Base-by-base conservation (phyloP, 2,888 invertebrate genomes). In the Penaeus monodon region DNA sequence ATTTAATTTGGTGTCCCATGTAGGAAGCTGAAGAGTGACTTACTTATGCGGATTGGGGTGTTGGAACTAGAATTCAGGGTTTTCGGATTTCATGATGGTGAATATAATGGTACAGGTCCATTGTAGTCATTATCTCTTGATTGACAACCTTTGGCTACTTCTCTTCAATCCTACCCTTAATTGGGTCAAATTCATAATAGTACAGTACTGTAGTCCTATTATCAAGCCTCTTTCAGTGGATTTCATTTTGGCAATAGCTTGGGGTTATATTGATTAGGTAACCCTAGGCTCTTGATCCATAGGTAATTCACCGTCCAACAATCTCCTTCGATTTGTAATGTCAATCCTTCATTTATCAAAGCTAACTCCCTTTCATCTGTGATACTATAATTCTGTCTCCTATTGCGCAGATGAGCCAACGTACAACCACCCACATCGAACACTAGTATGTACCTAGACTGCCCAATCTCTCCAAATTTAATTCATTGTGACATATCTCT, bases 351-450 rank as follows among this genome's bases (percentile, higher is more conserved):
- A n/a, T 78, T 44, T 12, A 78, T 78, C 29, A 78, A 20, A 57
- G n/a, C 57, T n/a, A 78, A 22, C 63, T 78, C 63, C 57, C 57
- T 78, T 78, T 78, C 49, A 24, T 78, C 78, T 49, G 27, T 78
- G n/a, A 12, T 0, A n/a, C 20, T 12, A n/a, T 14, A 57, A n/a
- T 17, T 24, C 22, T 63, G 14, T 10, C n/a, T 78, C 49, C 44
- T n/a, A 78, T 22, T n/a, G 78, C 20, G 63, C 78, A 78, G n/a
- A 27, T 57, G 24, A n/a, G 57, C 14, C 78, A 78, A 20, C 44
- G 20, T 20, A 22, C 33, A 38, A 49, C 78, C 24, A 22, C 44
- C 44, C 78, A 78, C 29, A 24, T 78, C 24, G 78, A 63, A 24
- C n/a, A 20, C 24, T 27, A 78, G 29, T 49, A 8, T 7, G 49